Base-by-base conservation (phyloP, 2,797 vertebrate species). In the Brotula barbata region DNA sequence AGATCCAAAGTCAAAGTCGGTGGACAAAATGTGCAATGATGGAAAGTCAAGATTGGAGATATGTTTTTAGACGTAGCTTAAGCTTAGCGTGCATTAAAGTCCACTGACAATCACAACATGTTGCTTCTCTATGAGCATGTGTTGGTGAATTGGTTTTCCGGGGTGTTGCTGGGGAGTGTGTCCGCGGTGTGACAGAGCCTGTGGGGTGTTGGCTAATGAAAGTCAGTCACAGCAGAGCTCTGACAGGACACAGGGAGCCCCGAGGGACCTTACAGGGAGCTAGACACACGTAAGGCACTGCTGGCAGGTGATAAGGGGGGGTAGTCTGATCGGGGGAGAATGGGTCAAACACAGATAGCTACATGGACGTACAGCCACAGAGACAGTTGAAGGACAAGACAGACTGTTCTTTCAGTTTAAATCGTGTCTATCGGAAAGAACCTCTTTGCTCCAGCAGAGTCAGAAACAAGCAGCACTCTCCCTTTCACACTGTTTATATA, bases 141-240 rank as follows among this genome's bases (percentile, higher is more conserved):
- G 47, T 1, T 58, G 47, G 68, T 60, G 21, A 64, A 43, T 71
- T 14, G 11, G 46, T 48, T 77, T 68, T 1, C 39, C 66, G 6
- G 10, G 16, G 73, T 71, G 69, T 62, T 19, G 22, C 69, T 10
- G 52, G 78, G 64, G 68, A 69, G 74, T 75, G 73, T 86, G 76
- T 84, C 75, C 40, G 43, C 72, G 36, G 77, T 75, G 84, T 76
- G 81, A 83, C 74, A 68, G 65, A 73, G 68, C 77, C 85, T 69
- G 72, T 77, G 68, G 82, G 78, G 72, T 46, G 64, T 73, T 73
- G 77, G 77, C 85, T 88, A 86, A 87, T 87, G 84, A 87, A 87
- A 89, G 87, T 82, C 82, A 86, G 71, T 44, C 77, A 48, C 77
- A 80, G 79, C 78, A 66, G 71, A 69, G 25, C 75, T 77, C 70